Conservation (phyloP, 2,797 vertebrate genomes). For the Eremophila alpestris region DNA sequence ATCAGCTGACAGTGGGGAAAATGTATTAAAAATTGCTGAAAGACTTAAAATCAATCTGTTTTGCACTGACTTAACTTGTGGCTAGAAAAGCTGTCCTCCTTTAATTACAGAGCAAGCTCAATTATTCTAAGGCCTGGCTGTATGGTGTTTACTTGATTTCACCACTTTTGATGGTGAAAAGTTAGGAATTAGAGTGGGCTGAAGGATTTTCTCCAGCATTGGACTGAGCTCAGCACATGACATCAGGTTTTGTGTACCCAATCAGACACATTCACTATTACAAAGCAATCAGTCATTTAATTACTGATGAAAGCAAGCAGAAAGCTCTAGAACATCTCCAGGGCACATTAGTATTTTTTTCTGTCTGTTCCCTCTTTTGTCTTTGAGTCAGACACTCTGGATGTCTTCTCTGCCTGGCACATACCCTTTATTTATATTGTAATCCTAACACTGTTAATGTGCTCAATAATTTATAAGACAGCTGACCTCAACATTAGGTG, state of each 20-base stretch:
- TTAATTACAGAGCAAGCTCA: background rate
- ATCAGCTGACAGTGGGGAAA: background rate
- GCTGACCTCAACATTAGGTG: conserved; percentile 77
- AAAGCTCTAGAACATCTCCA: background rate
- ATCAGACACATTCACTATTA: background rate
- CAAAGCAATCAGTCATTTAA: conserved; percentile 39
- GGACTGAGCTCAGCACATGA: background rate
- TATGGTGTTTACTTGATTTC: background rate
- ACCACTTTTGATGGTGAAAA: background rate
- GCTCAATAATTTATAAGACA: conserved; percentile 88
- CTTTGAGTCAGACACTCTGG: conserved; percentile 34
- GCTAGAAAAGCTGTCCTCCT: background rate
- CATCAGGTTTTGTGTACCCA: background rate
- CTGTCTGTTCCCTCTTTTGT: conserved; percentile 1
- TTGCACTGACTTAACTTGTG: background rate
- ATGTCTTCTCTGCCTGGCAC: conserved; percentile 26
- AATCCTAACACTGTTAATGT: conserved; percentile 83
- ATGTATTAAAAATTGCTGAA: background rate
- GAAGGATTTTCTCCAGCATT: background rate
- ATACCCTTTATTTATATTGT: conserved; percentile 70
- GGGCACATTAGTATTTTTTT: background rate
- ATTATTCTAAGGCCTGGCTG: background rate
- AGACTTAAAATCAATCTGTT: background rate
- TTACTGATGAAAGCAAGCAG: conserved; percentile 22
- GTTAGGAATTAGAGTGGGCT: background rate